Base-by-base conservation (phyloP, 2,113 vertebrate species). In the Corynorhinus townsendii region DNA sequence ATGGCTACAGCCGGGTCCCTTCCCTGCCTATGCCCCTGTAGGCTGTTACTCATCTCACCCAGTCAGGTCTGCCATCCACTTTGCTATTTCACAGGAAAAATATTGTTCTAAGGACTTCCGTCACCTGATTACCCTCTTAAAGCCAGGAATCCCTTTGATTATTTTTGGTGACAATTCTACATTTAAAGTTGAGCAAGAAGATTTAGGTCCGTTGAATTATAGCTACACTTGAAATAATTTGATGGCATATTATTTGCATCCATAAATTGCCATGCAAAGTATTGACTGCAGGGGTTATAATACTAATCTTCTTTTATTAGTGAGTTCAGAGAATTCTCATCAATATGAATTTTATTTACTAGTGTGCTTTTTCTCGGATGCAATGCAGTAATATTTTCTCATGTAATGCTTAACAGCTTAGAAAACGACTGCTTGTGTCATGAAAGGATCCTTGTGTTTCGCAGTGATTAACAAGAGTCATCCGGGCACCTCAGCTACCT, bases 261-360 rank as follows among this genome's bases (percentile, higher is more conserved):
- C 94, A 94, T 97, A 97, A 97, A 97, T 97, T 93, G 96, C 97
- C 24, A 3, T 24, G 38, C 28, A 72, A 90, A 94, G 86, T 96
- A 96, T 95, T 66, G 96, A 96, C 95, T 87, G 91, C 89, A 24
- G 89, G 66, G 95, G 95, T 96, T 96, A 96, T 87, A 87, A 77
- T 93, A 86, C 97, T 95, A 91, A 97, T 96, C 93, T 96, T 59
- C 87, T 96, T 97, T 97, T 97, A 95, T 94, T 97, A 97, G 97
- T 85, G 96, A 91, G 95, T 95, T 95, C 94, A 91, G 96, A 93
- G 95, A 77, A 95, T 89, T 82, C 92, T 91, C 97, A 80, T 96
- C 96, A 85, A 94, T 93, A 95, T 64, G 95, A 90, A 89, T 95
- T 95, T 97, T 97, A 97, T 97, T 97, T 97, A 97, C 96, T 83